phyloP scores from a whole-genome alignment of 2,888 invertebrate genomes.

The Alloplasta piceator region DNA sequence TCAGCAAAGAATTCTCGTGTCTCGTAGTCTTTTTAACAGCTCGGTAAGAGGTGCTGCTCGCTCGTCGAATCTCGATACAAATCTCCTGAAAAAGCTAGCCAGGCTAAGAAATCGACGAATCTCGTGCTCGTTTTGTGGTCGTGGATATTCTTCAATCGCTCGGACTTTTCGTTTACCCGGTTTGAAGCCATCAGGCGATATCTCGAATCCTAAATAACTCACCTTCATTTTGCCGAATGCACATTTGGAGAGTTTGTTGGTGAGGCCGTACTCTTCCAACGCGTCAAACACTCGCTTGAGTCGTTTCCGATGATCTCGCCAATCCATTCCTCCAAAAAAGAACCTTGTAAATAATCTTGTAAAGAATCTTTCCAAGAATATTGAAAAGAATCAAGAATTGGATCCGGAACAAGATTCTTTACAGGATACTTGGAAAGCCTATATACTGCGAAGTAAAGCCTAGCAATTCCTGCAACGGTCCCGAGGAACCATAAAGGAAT shows the following conservation, averaged over 20 bases:
- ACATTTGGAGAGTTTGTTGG: conserved; percentile 71
- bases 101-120: conserved; percentile 40
- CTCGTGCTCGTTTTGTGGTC: conserved; percentile 44
- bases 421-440: too few species aligned
- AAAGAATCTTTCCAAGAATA: too few species aligned
- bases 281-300: not conserved
- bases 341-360: too few species aligned
- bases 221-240: conserved; percentile 68
- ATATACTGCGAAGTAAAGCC: too few species aligned
- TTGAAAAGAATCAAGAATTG: too few species aligned
- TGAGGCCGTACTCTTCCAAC: too few species aligned
- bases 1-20: conserved; percentile 33
- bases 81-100: conserved; percentile 49
- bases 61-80: conserved; percentile 41
- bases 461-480: too few species aligned
- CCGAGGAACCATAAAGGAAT: too few species aligned
- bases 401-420: too few species aligned
- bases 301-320: conserved; percentile 64
- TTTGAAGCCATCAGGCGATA: conserved; percentile 37
- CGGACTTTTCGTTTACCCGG: conserved; percentile 65
- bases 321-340: conserved; percentile 53
- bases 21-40: not conserved
- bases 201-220: conserved; percentile 73
- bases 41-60: conserved; percentile 25
- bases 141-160: conserved; percentile 62